Base-by-base conservation (phyloP, 2,888 invertebrate species). In the Toxonevra muliebris region DNA sequence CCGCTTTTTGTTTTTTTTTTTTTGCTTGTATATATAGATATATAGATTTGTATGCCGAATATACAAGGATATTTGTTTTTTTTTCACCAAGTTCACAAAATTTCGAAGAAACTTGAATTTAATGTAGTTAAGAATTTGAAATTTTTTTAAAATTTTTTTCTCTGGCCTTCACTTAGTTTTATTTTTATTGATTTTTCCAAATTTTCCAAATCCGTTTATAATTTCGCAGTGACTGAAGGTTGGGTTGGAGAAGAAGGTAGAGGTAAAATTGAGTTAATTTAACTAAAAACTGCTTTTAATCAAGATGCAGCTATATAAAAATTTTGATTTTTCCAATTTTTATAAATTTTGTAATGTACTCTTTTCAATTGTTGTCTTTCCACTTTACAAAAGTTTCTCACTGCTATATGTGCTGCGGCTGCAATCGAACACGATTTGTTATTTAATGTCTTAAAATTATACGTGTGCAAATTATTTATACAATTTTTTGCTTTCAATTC, bases 301-400 rank as follows among this genome's bases (percentile, higher is more conserved):
- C 85, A 85, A 79, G 85, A 83, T 70, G 83, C 81, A 74, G 80
- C 78, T 83, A 84, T 85, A 71, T 77, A 80, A 80, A 81, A 84
- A 77, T 81, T 81, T 82, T 83, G 80, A 74, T 82, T 80, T 76
- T 80, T 81, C 81, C 81, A 83, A 79, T 79, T 80, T 79, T 78
- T 79, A 71, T 71, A 76, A 75, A 79, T 76, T 74, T 71, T 76
- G 73, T 74, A 73, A 71, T 75, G 72, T 76, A 72, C 65, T 75
- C 70, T 69, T 67, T 70, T 61, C 53, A 72, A 70, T 63, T 76
- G 74, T 59, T 70, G 66, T 70, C 66, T 74, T 60, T 70, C 73
- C 69, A 69, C 73, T 70, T 76, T 75, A 69, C 67, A 65, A 63
- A 60, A 53, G 59, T 75, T 73, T 75, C 75, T 72, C 72, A 73